These are phyloP conservation scores for Danio aesculapii DNA, from an alignment of 2,797 vertebrate genomes.

Conservation along the genomic window DNA sequence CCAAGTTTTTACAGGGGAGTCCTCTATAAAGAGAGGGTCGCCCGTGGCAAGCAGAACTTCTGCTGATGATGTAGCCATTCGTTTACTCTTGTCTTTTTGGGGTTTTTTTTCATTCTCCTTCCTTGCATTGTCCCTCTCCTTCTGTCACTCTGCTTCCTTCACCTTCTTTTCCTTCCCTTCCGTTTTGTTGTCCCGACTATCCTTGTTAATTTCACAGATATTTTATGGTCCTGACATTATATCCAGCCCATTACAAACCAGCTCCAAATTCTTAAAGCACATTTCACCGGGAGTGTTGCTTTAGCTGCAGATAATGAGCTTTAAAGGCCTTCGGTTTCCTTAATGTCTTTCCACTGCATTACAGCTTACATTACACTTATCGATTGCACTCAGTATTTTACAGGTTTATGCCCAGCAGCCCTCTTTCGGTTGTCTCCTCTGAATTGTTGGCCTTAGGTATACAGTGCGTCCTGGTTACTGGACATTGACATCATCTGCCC, in stretches of 20 bases:
- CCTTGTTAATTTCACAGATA: conserved; percentile 34
- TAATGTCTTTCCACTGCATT: conserved; percentile 48
- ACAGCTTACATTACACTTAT: conserved; percentile 39
- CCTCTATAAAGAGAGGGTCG: conserved; percentile 1
- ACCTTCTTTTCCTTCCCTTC: conserved; percentile 55
- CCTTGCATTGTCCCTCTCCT: conserved; percentile 56
- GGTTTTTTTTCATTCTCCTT: conserved; percentile 46
- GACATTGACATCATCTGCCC: conserved; percentile 62
- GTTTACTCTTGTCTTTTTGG: conserved; percentile 44
- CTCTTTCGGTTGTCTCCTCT: conserved; percentile 29
- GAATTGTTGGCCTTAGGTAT: conserved; percentile 16
- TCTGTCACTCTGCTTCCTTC: conserved; percentile 47
- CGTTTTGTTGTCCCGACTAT: conserved; percentile 25
- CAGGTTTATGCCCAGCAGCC: conserved; percentile 24
- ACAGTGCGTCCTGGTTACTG: conserved; percentile 36
- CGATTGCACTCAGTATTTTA: conserved; percentile 41
- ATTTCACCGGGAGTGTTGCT: conserved; percentile 37
- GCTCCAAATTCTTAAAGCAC: conserved; percentile 26
- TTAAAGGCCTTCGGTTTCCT: conserved; percentile 38
- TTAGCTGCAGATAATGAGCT: conserved; percentile 44
- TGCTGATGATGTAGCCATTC: conserved; percentile 37
- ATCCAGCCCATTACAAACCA: conserved; percentile 26
- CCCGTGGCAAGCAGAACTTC: conserved; percentile 14
- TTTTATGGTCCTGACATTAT: conserved; percentile 18
- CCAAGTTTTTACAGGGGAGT: conserved; percentile 9